phyloP scores from a whole-genome alignment of 2,113 vertebrate genomes.

The Mus pahari region DNA sequence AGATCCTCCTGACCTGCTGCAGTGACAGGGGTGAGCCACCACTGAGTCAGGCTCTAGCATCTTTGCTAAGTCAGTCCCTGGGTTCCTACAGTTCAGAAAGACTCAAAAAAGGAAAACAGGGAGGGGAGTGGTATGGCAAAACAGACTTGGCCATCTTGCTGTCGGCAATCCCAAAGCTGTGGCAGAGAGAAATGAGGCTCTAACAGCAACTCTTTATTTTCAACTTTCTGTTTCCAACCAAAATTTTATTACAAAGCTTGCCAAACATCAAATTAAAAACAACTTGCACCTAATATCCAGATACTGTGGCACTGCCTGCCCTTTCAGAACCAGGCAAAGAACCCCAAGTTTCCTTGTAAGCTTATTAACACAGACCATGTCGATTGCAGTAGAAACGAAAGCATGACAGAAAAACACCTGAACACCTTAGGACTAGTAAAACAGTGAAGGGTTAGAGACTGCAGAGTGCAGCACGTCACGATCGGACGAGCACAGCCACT shows the following conservation, averaged over 20 bases:
- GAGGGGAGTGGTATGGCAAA: too few species aligned
- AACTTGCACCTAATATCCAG: slow-evolving; percentile 55
- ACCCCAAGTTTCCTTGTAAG: not conserved
- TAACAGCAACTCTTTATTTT: slow-evolving; percentile 61
- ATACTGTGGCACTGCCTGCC: not conserved
- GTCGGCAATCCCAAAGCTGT: not conserved
- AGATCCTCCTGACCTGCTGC: not conserved
- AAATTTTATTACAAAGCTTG: slow-evolving; percentile 82
- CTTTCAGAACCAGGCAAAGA: not conserved
- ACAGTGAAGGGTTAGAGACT: not conserved
- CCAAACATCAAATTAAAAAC: slow-evolving; percentile 78
- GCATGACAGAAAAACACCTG: slow-evolving; percentile 40
- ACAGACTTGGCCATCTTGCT: not conserved
- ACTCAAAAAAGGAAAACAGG: not conserved
- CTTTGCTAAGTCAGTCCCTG: too few species aligned
- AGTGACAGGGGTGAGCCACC: not conserved
- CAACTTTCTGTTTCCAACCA: slow-evolving; percentile 70
- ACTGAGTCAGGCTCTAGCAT: not conserved
- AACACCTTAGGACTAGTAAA: slow-evolving; percentile 10
- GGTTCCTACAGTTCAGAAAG: not conserved
- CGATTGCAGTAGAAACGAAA: slow-evolving; percentile 42
- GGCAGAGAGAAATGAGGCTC: not conserved
- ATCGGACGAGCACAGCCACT: slow-evolving; percentile 60
- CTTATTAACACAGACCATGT: not conserved
- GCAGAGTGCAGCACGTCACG: slow-evolving; percentile 29